Conservation (phyloP, 1,140 invertebrate genomes). For the Zaprionus tsacasi region DNA sequence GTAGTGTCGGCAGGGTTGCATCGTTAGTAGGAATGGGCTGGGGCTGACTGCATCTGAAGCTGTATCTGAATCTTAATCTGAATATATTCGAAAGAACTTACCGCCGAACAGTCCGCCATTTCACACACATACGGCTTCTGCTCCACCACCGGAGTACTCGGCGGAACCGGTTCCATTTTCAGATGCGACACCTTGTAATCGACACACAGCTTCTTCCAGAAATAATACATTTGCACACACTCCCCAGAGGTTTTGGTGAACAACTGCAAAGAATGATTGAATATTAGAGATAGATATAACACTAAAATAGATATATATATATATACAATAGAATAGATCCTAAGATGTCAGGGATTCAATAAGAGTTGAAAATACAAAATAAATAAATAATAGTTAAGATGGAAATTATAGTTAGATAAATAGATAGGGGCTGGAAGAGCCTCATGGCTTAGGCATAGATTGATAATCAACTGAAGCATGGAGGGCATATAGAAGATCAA, state of each 20-base stretch:
- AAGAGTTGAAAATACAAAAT: too few species aligned
- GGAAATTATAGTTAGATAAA: too few species aligned
- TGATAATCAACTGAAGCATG: too few species aligned
- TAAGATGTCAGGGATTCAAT: too few species aligned
- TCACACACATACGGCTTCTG: conserved; percentile 87
- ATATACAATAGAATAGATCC: too few species aligned
- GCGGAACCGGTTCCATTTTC: conserved; percentile 68
- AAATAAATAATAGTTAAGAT: too few species aligned
- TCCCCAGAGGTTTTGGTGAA: conserved; percentile 95
- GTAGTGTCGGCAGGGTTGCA: background rate
- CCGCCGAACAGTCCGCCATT: conserved; percentile 88
- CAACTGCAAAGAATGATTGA: conserved; percentile 86
- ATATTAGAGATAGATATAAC: background rate
- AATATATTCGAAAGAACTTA: conserved; percentile 84
- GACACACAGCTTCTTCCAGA: conserved; percentile 98
- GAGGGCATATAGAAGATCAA: too few species aligned
- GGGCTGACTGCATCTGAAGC: background rate
- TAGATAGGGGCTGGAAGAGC: too few species aligned
- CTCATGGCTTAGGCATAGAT: too few species aligned
- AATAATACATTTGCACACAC: conserved; percentile 98
- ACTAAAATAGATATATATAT: too few species aligned
- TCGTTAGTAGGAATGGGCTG: background rate
- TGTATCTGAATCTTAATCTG: background rate
- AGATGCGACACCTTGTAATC: conserved; percentile 86
- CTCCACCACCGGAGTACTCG: conserved; percentile 63